Base-by-base conservation (phyloP, 2,113 vertebrate genomes). In the Xiphophorus couchianus region DNA sequence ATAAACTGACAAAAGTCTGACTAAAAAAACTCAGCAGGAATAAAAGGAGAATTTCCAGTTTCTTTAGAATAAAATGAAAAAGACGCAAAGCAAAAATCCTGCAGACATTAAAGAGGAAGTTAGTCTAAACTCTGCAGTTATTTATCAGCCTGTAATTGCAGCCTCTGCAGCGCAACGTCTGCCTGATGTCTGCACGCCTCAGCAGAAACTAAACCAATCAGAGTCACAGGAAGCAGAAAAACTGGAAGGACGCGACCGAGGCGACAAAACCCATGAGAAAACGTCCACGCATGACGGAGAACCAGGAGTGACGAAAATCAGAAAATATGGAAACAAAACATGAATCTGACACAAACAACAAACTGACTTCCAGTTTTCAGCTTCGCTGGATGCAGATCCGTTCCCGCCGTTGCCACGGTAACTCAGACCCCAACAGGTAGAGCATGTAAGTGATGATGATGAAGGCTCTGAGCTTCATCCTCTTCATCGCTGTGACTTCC, bases 141-240 rank as follows among this genome's bases (percentile, higher is more conserved):
- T 73, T 0, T 27, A 37, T 54, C n/a, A 74, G 28, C 31, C 68
- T 67, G 12, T 60, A 44, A 12, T 76, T 63, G 33, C 37, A 51
- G 39, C 39, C 3, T 15, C 39, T 42, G 39, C 39, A 42, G 39
- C 39, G 13, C 0, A 15, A 58, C 62, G 14, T 33, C 72, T 35
- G 63, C 66, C 10, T 54, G 62, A 1, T 10, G 66, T 86, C 81
- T 79, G 64, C 84, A 84, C 82, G 27, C 65, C 64, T 37, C 48
- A 42, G 77, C 71, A 71, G 69, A 79, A 48, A 58, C 83, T 76
- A 80, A 85, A 51, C 70, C 71, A 80, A 79, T 69, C 71, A 66
- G 63, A 78, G 73, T 29, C 29, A 51, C 33, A 74, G 65, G 78
- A 77, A 81, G 81, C 28, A 66, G 83, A 83, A 73, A 70, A 88